Evolutionary conservation across 2,888 invertebrate genomes (phyloP).

Genomic region (Trichacis sp.): DNA sequence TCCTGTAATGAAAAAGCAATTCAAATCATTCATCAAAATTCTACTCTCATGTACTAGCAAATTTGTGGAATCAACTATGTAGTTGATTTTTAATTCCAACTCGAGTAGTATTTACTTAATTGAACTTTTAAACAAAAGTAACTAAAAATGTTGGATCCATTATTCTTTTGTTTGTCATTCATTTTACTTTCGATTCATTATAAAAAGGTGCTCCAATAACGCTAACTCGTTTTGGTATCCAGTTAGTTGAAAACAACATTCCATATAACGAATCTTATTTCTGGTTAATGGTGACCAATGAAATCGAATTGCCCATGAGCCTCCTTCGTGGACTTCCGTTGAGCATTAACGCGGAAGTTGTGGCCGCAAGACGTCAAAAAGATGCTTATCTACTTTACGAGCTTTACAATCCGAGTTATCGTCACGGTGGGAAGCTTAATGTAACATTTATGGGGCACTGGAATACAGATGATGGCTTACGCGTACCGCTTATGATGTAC

Average conservation of each 20-base stretch:
- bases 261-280: conserved; percentile 57
- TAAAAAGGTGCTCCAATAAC: too few relatives aligned
- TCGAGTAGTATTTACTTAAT: too few relatives aligned
- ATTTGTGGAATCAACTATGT: too few relatives aligned
- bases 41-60: too few relatives aligned
- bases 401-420: conserved; percentile 58
- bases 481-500: conserved; percentile 47
- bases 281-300: conserved; percentile 50
- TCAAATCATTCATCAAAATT: too few relatives aligned
- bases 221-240: too few relatives aligned
- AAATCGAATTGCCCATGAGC: conserved; percentile 34
- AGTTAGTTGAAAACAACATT: conserved; percentile 44
- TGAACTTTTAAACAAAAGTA: too few relatives aligned
- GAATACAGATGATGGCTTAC: conserved; percentile 44
- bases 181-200: too few relatives aligned
- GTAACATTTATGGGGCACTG: conserved; percentile 54
- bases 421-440: conserved; percentile 52
- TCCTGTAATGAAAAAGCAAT: too few relatives aligned
- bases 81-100: too few relatives aligned
- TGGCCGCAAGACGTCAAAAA: conserved; percentile 39
- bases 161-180: too few relatives aligned
- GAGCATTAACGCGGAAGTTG: conserved; percentile 54
- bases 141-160: too few relatives aligned
- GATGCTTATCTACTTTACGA: conserved; percentile 50
- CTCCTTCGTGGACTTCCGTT: conserved; percentile 47